Conservation (phyloP, 2,888 invertebrate species). For the Saturnia pavonia region DNA sequence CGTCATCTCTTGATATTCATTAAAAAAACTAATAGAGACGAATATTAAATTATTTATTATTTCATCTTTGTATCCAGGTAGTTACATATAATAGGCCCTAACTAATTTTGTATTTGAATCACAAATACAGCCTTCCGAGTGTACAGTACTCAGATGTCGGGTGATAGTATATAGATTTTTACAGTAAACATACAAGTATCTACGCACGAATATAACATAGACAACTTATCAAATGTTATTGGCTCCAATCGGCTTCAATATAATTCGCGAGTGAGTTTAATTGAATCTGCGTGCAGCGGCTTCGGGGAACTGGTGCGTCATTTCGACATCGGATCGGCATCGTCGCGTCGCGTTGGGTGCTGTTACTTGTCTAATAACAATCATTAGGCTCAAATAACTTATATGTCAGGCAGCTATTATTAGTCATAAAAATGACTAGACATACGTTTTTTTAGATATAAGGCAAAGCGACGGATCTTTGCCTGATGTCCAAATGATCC, state of each 20-base stretch:
- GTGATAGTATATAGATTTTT: not conserved
- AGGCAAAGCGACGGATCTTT: too few species aligned
- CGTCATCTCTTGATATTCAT: not conserved
- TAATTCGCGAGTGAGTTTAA: constrained; percentile 47
- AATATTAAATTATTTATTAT: too few species aligned
- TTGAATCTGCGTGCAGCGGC: constrained; percentile 33
- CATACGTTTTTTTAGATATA: not conserved
- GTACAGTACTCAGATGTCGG: not conserved
- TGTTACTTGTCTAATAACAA: constrained; percentile 35
- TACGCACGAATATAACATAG: not conserved
- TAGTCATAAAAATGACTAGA: constrained; percentile 18
- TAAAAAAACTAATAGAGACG: not conserved
- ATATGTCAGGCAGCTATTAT: constrained; percentile 34
- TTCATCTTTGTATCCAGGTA: too few species aligned
- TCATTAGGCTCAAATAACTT: constrained; percentile 40
- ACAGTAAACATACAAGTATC: not conserved
- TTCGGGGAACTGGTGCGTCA: constrained; percentile 37
- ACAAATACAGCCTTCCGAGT: too few species aligned
- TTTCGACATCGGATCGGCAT: constrained; percentile 28
- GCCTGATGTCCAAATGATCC: too few species aligned
- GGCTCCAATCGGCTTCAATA: constrained; percentile 40
- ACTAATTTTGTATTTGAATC: too few species aligned
- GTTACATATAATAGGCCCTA: too few species aligned
- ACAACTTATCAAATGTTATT: constrained; percentile 8
- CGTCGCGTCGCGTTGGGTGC: constrained; percentile 30